Evolutionary conservation across 1,140 invertebrate genomes (phyloP), one percentile per base, ranked within the genome.

Genomic region (Drosophila prosaltans): DNA sequence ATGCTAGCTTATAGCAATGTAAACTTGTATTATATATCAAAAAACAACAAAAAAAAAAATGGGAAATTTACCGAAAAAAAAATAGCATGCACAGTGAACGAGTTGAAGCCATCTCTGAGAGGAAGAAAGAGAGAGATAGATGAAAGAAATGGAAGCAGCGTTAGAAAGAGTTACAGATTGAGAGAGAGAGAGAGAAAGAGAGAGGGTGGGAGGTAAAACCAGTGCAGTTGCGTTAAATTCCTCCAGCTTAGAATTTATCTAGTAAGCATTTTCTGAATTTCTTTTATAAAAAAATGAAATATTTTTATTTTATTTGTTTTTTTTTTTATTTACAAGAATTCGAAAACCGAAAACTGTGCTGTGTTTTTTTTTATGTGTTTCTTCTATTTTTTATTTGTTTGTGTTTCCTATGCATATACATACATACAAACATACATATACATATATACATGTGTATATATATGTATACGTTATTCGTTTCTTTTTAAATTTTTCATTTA

Each of bases 161-260:
- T 36, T 36, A 36, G 32, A 36, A 36, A 36, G 32, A 36, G 32
- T 36, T 6, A 36, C 32, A 58, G 32, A 51, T 24, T 9, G 24
- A 45, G 54, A 41, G 32, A 36, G 6, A 36, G 32, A 6, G 41
- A 78, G 55, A 40, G 39, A 78, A 48, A 40, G 39, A 55, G 40
- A 69, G 66, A 51, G 55, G 57, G 62, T 57, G 67, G 59, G 64
- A 16, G 40, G 63, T 21, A 61, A 65, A 89, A 83, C 83, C 78
- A 89, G 84, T 89, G 83, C 83, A 86, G 82, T 79, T 76, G 82
- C 82, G 79, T 86, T 81, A 86, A 86, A 86, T 86, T 86, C 82
- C 82, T 78, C 68, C 39, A 63, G 39, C 64, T 64, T 55, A 75
- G 78, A 85, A 75, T 81, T 81, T 85, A 71, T 65, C 57, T 72